Conservation (phyloP, 2,888 invertebrate species). For the Chymomyza fuscimana region DNA sequence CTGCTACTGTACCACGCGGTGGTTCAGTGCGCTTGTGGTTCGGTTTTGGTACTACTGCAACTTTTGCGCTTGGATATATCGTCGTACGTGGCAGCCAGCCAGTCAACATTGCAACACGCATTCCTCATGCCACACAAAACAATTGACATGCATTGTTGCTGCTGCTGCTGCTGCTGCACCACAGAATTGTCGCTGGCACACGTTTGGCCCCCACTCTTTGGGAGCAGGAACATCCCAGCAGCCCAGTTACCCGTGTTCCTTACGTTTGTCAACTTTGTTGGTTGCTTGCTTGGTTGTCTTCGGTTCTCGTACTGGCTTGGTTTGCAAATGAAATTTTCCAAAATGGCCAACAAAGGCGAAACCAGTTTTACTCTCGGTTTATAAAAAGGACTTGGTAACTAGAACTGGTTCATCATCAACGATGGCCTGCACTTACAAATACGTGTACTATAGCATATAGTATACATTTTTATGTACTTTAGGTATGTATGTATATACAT, state of each 20-base stretch:
- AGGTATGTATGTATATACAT: background rate
- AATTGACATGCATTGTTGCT: slow-evolving; percentile 70
- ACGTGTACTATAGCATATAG: background rate
- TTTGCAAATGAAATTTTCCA: slow-evolving; percentile 57
- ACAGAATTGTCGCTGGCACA: slow-evolving; percentile 57
- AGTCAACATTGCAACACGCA: slow-evolving; percentile 59
- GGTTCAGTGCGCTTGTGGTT: background rate
- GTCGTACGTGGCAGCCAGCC: slow-evolving; percentile 33
- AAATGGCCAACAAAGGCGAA: slow-evolving; percentile 51
- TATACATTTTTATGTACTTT: background rate
- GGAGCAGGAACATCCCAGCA: background rate
- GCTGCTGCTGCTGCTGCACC: slow-evolving; percentile 28
- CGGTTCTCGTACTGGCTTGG: slow-evolving; percentile 6
- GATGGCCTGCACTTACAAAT: background rate
- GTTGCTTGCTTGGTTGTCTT: background rate
- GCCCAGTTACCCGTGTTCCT: background rate
- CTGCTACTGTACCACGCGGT: background rate
- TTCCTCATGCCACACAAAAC: slow-evolving; percentile 73
- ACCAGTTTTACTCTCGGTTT: slow-evolving; percentile 3
- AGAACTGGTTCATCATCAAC: slow-evolving; percentile 22
- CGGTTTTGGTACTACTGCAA: background rate
- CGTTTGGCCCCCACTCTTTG: background rate
- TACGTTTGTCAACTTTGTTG: slow-evolving; percentile 12
- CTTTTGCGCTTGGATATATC: background rate
- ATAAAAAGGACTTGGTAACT: slow-evolving; percentile 37